Conservation (phyloP, 2,797 vertebrate species). For the Cuniculus paca region DNA sequence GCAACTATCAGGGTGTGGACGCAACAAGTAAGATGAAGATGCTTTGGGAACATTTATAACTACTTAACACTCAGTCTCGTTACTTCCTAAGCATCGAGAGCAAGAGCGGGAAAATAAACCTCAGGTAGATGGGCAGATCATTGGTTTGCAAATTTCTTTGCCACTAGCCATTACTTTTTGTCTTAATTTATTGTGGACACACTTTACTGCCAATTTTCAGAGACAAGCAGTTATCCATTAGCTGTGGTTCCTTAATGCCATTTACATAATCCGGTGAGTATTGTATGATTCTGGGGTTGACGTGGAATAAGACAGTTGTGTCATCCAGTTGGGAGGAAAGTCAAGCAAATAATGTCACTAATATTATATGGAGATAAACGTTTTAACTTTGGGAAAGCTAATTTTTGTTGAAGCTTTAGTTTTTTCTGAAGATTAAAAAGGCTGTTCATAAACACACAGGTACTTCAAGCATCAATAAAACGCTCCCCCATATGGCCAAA, state of each 20-base stretch:
- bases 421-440: not conserved
- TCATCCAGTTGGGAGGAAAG: not conserved
- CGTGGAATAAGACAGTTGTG: not conserved
- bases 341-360: not conserved
- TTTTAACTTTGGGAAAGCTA: not conserved
- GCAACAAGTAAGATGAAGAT: not conserved
- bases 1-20: accelerated
- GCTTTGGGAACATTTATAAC: not conserved
- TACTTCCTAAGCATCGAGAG: too few relatives aligned
- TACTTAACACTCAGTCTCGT: not conserved
- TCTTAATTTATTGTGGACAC: not conserved
- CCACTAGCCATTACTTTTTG: not conserved
- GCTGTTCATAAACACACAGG: not conserved
- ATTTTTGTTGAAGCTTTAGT: not conserved
- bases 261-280: not conserved
- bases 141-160: not conserved
- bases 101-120: not conserved
- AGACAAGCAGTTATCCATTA: not conserved
- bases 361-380: not conserved
- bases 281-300: not conserved
- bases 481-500: not conserved
- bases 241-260: not conserved
- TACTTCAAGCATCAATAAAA: not conserved
- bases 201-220: not conserved
- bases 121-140: accelerated